These are phyloP conservation scores for Oryzias sinensis DNA, from an alignment of 2,797 vertebrate species.

Conservation along the genomic window DNA sequence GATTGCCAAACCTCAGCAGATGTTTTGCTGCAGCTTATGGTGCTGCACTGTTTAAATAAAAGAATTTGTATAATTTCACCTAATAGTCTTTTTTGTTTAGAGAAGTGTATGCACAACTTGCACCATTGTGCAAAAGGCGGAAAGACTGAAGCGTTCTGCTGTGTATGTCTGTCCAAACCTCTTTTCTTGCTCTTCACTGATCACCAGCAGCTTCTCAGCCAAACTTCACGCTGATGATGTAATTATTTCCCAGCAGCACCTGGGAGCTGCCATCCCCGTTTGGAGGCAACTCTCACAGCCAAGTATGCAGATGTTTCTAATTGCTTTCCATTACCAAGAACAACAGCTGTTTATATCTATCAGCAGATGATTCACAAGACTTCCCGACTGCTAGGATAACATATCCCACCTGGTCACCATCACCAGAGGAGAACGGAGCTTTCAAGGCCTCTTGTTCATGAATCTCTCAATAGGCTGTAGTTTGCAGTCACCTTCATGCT, in stretches of 20 bases:
- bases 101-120: too few relatives aligned
- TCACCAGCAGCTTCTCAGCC: conserved; percentile 82
- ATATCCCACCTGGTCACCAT: conserved; percentile 97
- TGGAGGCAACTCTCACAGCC: conserved; percentile 92
- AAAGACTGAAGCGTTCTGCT: too few relatives aligned
- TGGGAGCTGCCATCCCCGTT: conserved; percentile 82
- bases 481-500: conserved; percentile 91
- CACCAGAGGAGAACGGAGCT: conserved; percentile 80
- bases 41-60: too few relatives aligned
- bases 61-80: too few relatives aligned
- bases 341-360: conserved; percentile 99
- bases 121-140: too few relatives aligned
- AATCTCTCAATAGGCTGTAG: conserved; percentile 59
- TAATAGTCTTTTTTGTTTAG: too few relatives aligned
- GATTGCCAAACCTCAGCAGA: too few relatives aligned
- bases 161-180: conserved; percentile 6
- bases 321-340: conserved; percentile 99
- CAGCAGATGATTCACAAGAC: conserved; percentile 99
- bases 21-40: too few relatives aligned
- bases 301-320: conserved; percentile 99
- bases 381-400: conserved; percentile 98
- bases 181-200: conserved; percentile 90
- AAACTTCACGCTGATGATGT: conserved; percentile 83
- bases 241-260: conserved; percentile 97
- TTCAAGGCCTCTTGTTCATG: conserved; percentile 85